These are phyloP conservation scores for Onychostoma macrolepis DNA, from an alignment of 2,113 vertebrate genomes.

Conservation along the genomic window DNA sequence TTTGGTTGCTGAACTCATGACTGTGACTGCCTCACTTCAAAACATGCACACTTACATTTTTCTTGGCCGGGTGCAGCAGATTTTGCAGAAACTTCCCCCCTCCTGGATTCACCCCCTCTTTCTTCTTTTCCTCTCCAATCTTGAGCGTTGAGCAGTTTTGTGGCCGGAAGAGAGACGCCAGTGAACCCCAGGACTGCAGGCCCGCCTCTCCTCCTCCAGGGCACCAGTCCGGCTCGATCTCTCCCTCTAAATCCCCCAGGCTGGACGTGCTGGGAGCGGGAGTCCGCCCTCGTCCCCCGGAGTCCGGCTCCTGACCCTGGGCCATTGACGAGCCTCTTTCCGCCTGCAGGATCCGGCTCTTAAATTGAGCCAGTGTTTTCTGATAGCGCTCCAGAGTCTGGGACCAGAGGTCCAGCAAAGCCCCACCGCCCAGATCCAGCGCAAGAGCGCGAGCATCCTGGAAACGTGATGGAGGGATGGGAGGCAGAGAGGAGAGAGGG, in stretches of 20 bases:
- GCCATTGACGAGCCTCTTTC: slow-evolving; percentile 54
- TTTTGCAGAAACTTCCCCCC: slow-evolving; percentile 80
- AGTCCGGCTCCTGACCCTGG: slow-evolving; percentile 38
- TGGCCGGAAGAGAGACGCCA: slow-evolving; percentile 77
- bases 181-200: slow-evolving; percentile 79
- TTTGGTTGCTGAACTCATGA: background rate
- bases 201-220: slow-evolving; percentile 66
- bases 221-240: slow-evolving; percentile 73
- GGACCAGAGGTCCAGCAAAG: slow-evolving; percentile 79
- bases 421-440: slow-evolving; percentile 80
- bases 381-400: slow-evolving; percentile 81
- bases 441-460: slow-evolving; percentile 84
- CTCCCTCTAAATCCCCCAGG: slow-evolving; percentile 72
- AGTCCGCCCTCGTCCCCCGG: slow-evolving; percentile 59
- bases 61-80: slow-evolving; percentile 77
- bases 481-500: slow-evolving; percentile 73
- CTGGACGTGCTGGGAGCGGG: slow-evolving; percentile 61
- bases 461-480: slow-evolving; percentile 81
- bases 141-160: slow-evolving; percentile 79
- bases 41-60: slow-evolving; percentile 70
- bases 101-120: slow-evolving; percentile 62
- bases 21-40: background rate
- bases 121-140: slow-evolving; percentile 76
- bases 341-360: slow-evolving; percentile 74
- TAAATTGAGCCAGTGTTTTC: slow-evolving; percentile 76